Evolutionary conservation across 2,113 vertebrate genomes (phyloP).

Genomic region (Dasyornis broadbenti): DNA sequence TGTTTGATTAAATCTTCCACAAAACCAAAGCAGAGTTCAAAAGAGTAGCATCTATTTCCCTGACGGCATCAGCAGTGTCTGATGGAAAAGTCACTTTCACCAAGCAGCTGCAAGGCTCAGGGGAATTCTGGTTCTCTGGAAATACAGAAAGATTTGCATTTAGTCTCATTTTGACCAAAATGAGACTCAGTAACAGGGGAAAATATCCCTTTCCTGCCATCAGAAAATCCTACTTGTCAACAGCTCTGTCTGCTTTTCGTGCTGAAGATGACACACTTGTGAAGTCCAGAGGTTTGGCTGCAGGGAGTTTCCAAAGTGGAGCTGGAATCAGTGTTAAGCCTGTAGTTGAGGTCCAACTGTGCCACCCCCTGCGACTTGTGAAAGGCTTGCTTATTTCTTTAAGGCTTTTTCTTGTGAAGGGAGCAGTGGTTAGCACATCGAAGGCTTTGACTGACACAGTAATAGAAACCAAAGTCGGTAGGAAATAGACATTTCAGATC

Average conservation of each 20-base stretch:
- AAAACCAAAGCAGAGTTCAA: conserved; percentile 26
- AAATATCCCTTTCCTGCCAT: neutral
- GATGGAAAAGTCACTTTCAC: neutral
- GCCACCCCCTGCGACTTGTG: neutral
- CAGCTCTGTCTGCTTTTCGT: neutral
- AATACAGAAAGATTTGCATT: neutral
- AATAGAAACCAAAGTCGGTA: neutral
- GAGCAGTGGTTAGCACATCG: neutral
- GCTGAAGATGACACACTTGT: neutral
- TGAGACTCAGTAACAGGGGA: neutral
- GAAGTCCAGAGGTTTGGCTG: neutral
- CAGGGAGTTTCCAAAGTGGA: neutral
- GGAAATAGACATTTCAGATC: neutral
- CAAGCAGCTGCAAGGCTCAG: neutral
- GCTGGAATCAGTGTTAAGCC: neutral
- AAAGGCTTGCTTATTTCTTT: neutral
- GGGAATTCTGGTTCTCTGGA: neutral
- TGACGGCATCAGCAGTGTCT: neutral
- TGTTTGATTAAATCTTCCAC: conserved; percentile 21
- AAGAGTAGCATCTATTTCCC: conserved; percentile 15
- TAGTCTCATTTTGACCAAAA: conserved; percentile 1
- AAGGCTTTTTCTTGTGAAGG: neutral
- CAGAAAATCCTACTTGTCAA: neutral
- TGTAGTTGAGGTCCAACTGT: neutral
- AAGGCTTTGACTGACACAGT: neutral